A percentile compares a stretch with the other conserved stretches of the same genome.
Evolutionary conservation across 2,888 invertebrate species (phyloP).

Genomic region (Eupithecia insigniata): DNA sequence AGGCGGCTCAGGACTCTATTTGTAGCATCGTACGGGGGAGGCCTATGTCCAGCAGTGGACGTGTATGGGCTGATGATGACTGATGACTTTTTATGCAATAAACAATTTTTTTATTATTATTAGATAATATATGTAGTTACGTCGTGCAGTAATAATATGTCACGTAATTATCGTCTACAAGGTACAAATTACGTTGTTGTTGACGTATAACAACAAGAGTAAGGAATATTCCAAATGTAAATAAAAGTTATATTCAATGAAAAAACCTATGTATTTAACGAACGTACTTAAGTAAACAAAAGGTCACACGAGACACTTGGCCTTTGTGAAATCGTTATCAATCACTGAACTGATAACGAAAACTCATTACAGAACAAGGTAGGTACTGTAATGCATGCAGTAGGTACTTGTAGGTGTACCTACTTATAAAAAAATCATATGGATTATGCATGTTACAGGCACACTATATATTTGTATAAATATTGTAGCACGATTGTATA

Average conservation of each 20-base stretch:
- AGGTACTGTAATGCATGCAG: constrained; percentile 17
- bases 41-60: too few relatives aligned
- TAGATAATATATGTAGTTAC: background rate
- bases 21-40: too few relatives aligned
- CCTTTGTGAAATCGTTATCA: constrained; percentile 40
- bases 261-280: constrained; percentile 2
- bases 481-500: background rate
- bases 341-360: constrained; percentile 32
- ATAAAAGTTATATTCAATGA: background rate
- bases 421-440: background rate
- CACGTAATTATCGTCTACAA: background rate
- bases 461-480: background rate
- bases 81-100: too few relatives aligned
- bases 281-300: background rate
- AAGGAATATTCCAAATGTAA: constrained; percentile 10
- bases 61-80: too few relatives aligned
- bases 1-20: too few relatives aligned
- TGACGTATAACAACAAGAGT: background rate
- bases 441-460: background rate
- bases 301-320: constrained; percentile 35
- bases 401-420: background rate
- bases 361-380: constrained; percentile 32
- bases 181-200: background rate
- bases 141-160: background rate
- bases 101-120: too few relatives aligned